Conservation (phyloP, 1,140 invertebrate species). For the Dinoponera quadriceps region DNA sequence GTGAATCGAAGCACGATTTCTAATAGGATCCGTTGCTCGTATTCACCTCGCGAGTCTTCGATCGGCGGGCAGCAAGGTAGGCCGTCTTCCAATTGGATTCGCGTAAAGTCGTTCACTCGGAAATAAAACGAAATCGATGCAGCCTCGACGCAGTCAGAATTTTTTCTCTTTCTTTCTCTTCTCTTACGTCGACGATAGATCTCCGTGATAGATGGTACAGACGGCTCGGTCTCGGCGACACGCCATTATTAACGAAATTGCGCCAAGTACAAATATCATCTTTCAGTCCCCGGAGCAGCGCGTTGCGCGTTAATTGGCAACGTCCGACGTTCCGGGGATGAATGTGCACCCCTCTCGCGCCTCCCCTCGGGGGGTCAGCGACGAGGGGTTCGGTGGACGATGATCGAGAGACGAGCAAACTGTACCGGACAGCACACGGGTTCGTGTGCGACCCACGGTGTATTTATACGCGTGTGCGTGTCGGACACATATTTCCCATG, state of each 20-base stretch:
- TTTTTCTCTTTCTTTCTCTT: too few species aligned
- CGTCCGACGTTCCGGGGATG: constrained; percentile 41
- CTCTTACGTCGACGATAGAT: constrained; percentile 12
- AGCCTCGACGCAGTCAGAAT: too few species aligned
- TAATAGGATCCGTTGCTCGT: too few species aligned
- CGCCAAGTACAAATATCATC: constrained; percentile 54
- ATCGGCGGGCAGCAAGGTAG: too few species aligned
- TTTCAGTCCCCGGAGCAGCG: constrained; percentile 22
- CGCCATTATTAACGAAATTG: constrained; percentile 56
- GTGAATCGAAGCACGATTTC: too few species aligned
- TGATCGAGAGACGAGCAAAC: constrained; percentile 70
- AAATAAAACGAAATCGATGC: too few species aligned
- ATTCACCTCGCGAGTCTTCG: too few species aligned
- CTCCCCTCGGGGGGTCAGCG: constrained; percentile 28
- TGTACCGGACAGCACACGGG: constrained; percentile 36
- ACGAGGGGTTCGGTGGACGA: constrained; percentile 52
- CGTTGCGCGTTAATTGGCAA: constrained; percentile 52
- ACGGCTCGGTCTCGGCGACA: background rate
- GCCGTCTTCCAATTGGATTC: too few species aligned
- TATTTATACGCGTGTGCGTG: constrained; percentile 43
- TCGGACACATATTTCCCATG: constrained; percentile 68
- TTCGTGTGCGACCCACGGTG: constrained; percentile 32
- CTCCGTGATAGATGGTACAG: background rate
- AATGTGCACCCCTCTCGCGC: constrained; percentile 25
- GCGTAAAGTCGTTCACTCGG: too few species aligned